Conservation (phyloP, 2,888 invertebrate genomes). For the Pemphredon lugubris region DNA sequence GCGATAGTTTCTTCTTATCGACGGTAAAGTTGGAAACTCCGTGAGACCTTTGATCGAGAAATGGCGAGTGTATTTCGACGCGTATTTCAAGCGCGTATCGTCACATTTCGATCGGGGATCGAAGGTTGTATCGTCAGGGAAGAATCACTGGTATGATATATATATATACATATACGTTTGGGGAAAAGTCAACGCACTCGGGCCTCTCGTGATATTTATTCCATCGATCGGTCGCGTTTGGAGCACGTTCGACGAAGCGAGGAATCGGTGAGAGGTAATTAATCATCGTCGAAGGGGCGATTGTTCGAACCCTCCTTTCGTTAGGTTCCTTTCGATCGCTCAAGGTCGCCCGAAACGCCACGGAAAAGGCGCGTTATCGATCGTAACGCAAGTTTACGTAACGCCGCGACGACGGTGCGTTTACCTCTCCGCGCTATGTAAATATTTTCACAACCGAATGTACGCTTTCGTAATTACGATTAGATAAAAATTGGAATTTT, state of each 20-base stretch:
- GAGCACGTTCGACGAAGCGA: not conserved
- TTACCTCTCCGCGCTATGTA: too few species aligned
- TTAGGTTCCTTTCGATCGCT: conserved; percentile 9
- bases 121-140: conserved; percentile 35
- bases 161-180: too few species aligned
- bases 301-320: conserved; percentile 25
- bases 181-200: conserved; percentile 37
- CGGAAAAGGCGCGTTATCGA: conserved; percentile 14
- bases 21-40: conserved; percentile 15
- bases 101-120: conserved; percentile 34
- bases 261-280: conserved; percentile 16
- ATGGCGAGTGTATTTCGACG: conserved; percentile 6
- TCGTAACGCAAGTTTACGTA: conserved; percentile 13
- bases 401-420: not conserved
- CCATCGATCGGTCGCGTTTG: too few species aligned
- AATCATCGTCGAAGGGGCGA: conserved; percentile 38
- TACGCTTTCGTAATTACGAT: too few species aligned
- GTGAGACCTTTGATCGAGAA: conserved; percentile 42
- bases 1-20: conserved; percentile 52
- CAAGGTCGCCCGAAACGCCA: conserved; percentile 11
- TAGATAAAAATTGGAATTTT: too few species aligned
- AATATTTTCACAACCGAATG: too few species aligned
- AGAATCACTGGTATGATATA: not conserved
- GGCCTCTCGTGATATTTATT: conserved; percentile 31
- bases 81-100: conserved; percentile 39